Conservation (phyloP, 2,888 invertebrate species). For the Oscheius onirici region DNA sequence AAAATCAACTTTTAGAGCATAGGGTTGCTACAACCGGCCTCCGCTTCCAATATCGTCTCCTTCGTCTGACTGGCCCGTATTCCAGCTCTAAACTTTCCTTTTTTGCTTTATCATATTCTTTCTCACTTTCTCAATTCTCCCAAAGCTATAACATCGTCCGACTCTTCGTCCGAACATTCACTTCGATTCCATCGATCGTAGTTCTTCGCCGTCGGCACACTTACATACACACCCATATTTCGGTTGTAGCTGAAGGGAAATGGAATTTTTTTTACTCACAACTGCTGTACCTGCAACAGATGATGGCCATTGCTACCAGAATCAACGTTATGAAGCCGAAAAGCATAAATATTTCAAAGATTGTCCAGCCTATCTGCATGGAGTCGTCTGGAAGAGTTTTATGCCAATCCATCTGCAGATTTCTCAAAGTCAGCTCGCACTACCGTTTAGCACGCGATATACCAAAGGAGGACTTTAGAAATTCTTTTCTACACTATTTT, state of each 20-base stretch:
- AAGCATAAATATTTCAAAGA: conserved; percentile 20
- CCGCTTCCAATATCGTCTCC: conserved; percentile 30
- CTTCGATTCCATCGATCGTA: conserved; percentile 24
- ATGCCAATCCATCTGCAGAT: too few species aligned
- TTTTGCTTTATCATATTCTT: neutral
- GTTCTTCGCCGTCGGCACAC: conserved; percentile 28
- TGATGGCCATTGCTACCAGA: conserved; percentile 24
- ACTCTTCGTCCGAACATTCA: conserved; percentile 30
- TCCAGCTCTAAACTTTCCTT: conserved; percentile 15
- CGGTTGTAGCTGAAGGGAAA: conserved; percentile 29
- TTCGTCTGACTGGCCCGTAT: conserved; percentile 18
- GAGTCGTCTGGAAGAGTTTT: conserved; percentile 14
- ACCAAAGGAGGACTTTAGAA: too few species aligned
- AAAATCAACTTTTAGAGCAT: conserved; percentile 8
- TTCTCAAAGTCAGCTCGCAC: too few species aligned
- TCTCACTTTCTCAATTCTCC: conserved; percentile 36
- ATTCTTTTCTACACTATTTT: too few species aligned
- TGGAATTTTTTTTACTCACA: neutral
- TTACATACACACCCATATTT: conserved; percentile 33
- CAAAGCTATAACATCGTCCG: conserved; percentile 36
- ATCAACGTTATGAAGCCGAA: conserved; percentile 19
- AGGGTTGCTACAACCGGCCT: conserved; percentile 30
- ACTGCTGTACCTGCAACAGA: conserved; percentile 16
- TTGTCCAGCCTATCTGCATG: conserved; percentile 24
- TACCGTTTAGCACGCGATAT: too few species aligned